Percentiles rank a stretch among this genome's conserved stretches.
These are phyloP conservation scores for Poecile montanus DNA, from an alignment of 2,797 vertebrate species.

Conservation along the genomic window DNA sequence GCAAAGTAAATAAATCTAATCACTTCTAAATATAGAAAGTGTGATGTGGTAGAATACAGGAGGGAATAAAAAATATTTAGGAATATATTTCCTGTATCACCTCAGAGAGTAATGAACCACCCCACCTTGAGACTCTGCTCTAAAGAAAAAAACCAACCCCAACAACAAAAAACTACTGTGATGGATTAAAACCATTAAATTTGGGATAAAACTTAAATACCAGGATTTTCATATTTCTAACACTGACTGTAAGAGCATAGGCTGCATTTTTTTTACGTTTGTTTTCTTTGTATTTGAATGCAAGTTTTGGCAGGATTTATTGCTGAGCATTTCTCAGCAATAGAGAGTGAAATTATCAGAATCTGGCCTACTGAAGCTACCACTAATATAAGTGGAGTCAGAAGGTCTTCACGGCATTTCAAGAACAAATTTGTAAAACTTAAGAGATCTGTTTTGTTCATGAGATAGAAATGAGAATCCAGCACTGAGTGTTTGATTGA, in stretches of 20 bases:
- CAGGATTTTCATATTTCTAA: neutral
- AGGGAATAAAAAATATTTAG: neutral
- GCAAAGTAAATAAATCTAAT: constrained; percentile 52
- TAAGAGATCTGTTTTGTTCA: neutral
- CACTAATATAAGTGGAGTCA: neutral
- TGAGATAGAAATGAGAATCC: neutral
- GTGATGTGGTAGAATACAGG: neutral
- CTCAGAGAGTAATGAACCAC: neutral
- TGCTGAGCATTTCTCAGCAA: neutral
- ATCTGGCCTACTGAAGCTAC: neutral
- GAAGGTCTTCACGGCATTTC: neutral
- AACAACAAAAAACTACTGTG: too few relatives aligned
- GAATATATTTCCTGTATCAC: neutral
- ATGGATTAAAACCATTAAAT: neutral
- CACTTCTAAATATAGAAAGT: constrained; percentile 18
- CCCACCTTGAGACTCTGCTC: neutral
- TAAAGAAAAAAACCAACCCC: neutral
- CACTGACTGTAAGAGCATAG: neutral
- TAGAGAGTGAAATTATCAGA: neutral
- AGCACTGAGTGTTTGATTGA: neutral
- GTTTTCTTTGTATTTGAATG: neutral
- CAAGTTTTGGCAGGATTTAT: neutral
- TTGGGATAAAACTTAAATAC: neutral
- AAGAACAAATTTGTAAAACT: neutral
- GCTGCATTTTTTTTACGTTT: neutral